These are phyloP conservation scores for Oreamnos americanus DNA, from an alignment of 2,113 vertebrate genomes.

Conservation along the genomic window DNA sequence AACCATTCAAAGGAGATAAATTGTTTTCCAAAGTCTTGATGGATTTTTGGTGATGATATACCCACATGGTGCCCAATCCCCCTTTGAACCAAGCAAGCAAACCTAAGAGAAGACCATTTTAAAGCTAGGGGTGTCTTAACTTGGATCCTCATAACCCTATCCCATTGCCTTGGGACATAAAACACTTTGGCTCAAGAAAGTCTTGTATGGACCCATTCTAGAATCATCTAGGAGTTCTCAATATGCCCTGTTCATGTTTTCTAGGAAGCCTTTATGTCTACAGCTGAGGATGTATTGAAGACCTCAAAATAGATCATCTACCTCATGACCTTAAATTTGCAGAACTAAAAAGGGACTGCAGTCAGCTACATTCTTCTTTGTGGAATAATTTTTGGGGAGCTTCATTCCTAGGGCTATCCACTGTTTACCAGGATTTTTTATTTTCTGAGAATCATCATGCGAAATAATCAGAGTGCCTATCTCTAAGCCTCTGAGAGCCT, in stretches of 20 bases:
- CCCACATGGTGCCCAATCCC: neutral
- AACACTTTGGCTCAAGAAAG: neutral
- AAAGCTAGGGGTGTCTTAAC: neutral
- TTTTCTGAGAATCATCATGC: neutral
- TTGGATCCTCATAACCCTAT: neutral
- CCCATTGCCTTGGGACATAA: neutral
- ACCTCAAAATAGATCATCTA: neutral
- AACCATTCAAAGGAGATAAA: neutral
- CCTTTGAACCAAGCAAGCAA: neutral
- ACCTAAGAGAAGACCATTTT: neutral
- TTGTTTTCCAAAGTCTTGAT: neutral
- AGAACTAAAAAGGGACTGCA: neutral
- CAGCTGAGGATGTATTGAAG: neutral
- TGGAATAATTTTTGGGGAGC: neutral
- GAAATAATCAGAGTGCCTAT: neutral
- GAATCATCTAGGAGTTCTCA: neutral
- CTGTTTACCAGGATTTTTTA: neutral
- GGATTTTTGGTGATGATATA: neutral
- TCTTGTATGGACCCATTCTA: neutral
- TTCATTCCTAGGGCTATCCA: neutral
- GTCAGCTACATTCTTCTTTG: neutral
- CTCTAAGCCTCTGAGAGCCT: neutral
- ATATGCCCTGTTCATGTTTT: neutral
- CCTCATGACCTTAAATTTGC: neutral
- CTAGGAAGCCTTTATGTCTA: neutral